These are phyloP conservation scores for Pseudoips prasinana DNA, from an alignment of 2,888 invertebrate species.

Conservation along the genomic window DNA sequence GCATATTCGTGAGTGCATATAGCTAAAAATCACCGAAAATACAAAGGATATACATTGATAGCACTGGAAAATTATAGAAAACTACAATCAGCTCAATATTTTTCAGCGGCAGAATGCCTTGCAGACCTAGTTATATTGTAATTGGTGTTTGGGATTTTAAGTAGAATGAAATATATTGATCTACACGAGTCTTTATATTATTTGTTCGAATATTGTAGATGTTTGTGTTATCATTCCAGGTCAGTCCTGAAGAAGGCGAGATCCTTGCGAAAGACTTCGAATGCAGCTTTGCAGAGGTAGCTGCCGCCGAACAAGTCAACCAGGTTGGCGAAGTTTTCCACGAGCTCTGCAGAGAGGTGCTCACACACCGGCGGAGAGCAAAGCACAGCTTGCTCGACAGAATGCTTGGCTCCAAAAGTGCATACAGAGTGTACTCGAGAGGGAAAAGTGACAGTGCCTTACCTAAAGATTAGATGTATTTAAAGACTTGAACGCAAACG, in stretches of 20 bases:
- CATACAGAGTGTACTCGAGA: slow-evolving; percentile 88
- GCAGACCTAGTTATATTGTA: no score
- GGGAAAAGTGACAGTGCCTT: slow-evolving; percentile 95
- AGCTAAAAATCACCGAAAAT: no score
- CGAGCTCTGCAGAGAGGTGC: slow-evolving; percentile 91
- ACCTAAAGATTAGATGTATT: slow-evolving; percentile 86
- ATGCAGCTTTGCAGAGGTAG: slow-evolving; percentile 93
- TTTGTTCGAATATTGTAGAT: no score
- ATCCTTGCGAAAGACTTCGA: slow-evolving; percentile 94
- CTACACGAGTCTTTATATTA: no score
- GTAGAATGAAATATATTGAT: no score
- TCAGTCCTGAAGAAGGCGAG: slow-evolving; percentile 93
- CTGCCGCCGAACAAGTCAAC: slow-evolving; percentile 93
- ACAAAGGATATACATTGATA: no score
- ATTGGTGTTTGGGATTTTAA: no score
- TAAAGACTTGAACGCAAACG: slow-evolving; percentile 1
- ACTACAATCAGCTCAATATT: no score
- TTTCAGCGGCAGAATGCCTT: no score
- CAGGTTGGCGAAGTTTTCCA: slow-evolving; percentile 93
- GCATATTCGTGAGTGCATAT: no score
- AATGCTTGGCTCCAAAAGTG: slow-evolving; percentile 90
- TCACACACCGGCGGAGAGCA: slow-evolving; percentile 89
- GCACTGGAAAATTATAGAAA: no score
- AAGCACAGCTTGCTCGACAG: slow-evolving; percentile 92
- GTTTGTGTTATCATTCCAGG: slow-evolving; percentile 54